Base-by-base conservation (phyloP, 1,140 invertebrate genomes). In the Dysdera silvatica region DNA sequence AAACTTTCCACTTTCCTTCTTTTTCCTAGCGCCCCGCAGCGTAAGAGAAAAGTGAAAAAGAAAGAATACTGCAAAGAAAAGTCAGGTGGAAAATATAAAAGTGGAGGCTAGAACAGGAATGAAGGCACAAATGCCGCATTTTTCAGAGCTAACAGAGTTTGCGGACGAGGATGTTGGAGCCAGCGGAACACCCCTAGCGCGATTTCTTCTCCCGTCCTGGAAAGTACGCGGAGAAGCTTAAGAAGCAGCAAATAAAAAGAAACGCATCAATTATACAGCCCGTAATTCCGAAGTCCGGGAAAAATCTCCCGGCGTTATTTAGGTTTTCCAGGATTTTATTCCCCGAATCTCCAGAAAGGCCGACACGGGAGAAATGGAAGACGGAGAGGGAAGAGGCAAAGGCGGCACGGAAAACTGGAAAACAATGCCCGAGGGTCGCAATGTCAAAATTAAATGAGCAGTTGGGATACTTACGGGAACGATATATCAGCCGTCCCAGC, bases 221-320 rank as follows among this genome's bases (percentile, higher is more conserved):
- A n/a, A n/a, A n/a, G n/a, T n/a, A n/a, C n/a, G n/a, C n/a, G n/a
- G n/a, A n/a, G n/a, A n/a, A n/a, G n/a, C n/a, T n/a, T n/a, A n/a
- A n/a, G n/a, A n/a, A n/a, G n/a, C n/a, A n/a, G n/a, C n/a, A n/a
- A n/a, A n/a, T n/a, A n/a, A n/a, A n/a, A n/a, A n/a, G n/a, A n/a
- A n/a, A n/a, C 7, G 18, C 58, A 61, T 61, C 29, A 52, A 61
- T 61, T 61, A 61, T 61, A 61, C 58, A 61, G 45, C 45, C 49
- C 24, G 48, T 53, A 32, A 61, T 61, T 26, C 29, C 48, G n/a
- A 43, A 31, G 41, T 16, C 20, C 8, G 37, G 14, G 16, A 18
- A 24, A 29, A 18, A 41, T 14, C 43, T 18, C 43, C 43, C 4
- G n/a, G n/a, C n/a, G n/a, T n/a, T n/a, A n/a, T n/a, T n/a, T n/a